Percentiles rank a stretch among this genome's conserved stretches.
Conservation (phyloP, 2,797 vertebrate species). For the Thripadectes ignobilis region DNA sequence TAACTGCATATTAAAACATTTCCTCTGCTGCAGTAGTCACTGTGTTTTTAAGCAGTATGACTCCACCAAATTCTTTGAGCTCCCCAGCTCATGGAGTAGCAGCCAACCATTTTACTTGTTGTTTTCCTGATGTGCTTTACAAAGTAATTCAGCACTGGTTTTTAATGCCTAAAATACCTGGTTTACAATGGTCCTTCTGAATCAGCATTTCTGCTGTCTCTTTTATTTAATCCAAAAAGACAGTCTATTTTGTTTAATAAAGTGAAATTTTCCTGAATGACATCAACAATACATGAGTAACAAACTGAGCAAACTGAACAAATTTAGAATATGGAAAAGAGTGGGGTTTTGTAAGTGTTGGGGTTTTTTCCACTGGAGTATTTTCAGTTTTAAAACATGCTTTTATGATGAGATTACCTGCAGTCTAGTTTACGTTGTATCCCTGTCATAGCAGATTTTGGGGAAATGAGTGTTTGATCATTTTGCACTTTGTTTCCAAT, state of each 20-base stretch:
- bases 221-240: neutral
- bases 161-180: neutral
- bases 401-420: neutral
- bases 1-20: constrained; percentile 48
- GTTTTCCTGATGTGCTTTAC: neutral
- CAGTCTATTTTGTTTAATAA: neutral
- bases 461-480: neutral
- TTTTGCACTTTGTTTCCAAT: constrained; percentile 40
- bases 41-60: constrained; percentile 32
- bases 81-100: neutral
- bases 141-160: neutral
- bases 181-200: neutral
- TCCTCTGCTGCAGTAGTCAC: constrained; percentile 58
- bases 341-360: neutral
- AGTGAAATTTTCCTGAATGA: neutral
- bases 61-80: neutral
- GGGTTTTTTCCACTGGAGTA: neutral
- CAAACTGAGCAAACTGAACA: constrained; percentile 36
- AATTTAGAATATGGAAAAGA: neutral
- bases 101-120: neutral
- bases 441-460: neutral
- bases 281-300: constrained; percentile 1
- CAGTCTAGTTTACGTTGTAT: neutral
- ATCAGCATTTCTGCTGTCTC: neutral
- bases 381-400: neutral